Percentiles rank a stretch among this genome's conserved stretches.
Conservation (phyloP, 2,113 vertebrate genomes). For the Hippolais icterina region DNA sequence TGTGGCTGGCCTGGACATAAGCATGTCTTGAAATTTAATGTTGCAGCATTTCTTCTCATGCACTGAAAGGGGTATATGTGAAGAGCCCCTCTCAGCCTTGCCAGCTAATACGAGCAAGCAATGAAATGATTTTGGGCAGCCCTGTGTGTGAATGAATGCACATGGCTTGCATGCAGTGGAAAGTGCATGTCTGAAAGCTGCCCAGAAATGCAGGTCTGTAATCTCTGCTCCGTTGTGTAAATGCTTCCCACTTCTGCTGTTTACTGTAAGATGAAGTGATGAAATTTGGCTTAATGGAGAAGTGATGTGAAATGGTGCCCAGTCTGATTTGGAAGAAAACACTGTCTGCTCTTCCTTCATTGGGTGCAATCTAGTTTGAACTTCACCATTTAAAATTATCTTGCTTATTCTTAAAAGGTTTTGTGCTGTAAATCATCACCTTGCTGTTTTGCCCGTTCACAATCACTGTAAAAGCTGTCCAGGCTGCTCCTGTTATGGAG, state of each 20-base stretch:
- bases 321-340: neutral
- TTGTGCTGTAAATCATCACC: neutral
- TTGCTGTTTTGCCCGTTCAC: neutral
- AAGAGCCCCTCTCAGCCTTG: neutral
- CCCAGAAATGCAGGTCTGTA: neutral
- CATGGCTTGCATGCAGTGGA: neutral
- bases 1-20: neutral
- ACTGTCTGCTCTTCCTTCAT: neutral
- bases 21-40: neutral
- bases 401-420: neutral
- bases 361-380: neutral
- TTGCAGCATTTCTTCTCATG: neutral
- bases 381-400: neutral
- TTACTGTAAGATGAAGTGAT: neutral
- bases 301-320: neutral
- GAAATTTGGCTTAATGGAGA: neutral
- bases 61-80: accelerated
- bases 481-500: neutral
- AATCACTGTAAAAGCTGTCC: accelerated
- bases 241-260: neutral
- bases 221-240: neutral
- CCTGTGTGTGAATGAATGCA: neutral
- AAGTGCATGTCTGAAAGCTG: neutral
- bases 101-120: neutral
- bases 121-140: neutral